Base-by-base conservation (phyloP, 2,888 invertebrate genomes). In the Cephus nigrinus region DNA sequence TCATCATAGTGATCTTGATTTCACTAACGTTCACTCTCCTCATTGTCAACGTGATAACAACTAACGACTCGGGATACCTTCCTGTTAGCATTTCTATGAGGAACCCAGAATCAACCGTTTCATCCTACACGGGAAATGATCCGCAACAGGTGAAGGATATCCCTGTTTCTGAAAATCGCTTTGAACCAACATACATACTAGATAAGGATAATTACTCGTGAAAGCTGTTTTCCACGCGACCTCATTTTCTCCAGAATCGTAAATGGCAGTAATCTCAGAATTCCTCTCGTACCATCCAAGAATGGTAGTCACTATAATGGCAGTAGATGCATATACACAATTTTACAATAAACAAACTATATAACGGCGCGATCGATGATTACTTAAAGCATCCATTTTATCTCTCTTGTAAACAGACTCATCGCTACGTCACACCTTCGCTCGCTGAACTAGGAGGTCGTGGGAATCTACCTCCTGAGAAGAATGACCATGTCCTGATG, bases 401-500 rank as follows among this genome's bases (percentile, higher is more conserved):
- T 68, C 12, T n/a, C 31, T 5, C 30, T 12, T 3, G 11, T 33
- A 75, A 23, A 32, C 68, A 87, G 86, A 78, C 81, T 1, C 84
- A 84, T 77, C 87, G 87, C 69, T 87, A 92, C 82, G 92, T 93
- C 32, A 93, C 93, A 5, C 93, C 93, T 80, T 93, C 93, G 3
- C 88, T 93, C 55, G 90, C 92, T 3, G 93, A 93, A 85, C 83
- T 93, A 73, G 92, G 92, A 55, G 88, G 89, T 78, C 88, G 86
- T 31, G 89, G 87, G 71, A 84, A 81, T 75, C 90, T 92, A 86
- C 55, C 55, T 55, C 92, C 93, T 36, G 92, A 92, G 82, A 90
- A 92, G 74, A 93, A 92, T 86, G 91, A 91, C 75, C 92, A 93
- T 85, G 91, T 93, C 78, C 85, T 95, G 76, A 93, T 95, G 90